These are phyloP conservation scores for Grantiella picta DNA, from an alignment of 2,113 vertebrate genomes.

Conservation along the genomic window DNA sequence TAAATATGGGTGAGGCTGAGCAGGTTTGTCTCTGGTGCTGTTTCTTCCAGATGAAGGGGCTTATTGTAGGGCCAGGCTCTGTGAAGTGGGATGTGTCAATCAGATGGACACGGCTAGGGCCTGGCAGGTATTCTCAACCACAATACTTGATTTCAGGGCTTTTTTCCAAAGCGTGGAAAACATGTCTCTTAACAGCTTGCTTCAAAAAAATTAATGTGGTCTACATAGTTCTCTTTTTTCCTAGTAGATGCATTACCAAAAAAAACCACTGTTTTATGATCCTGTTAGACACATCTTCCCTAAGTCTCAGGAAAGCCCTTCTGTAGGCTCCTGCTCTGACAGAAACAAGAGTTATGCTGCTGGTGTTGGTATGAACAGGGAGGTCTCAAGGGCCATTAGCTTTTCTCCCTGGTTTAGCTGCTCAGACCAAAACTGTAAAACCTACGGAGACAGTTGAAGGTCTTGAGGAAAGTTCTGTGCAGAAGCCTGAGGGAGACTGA, in stretches of 20 bases:
- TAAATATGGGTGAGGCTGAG: background rate
- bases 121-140: background rate
- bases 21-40: background rate
- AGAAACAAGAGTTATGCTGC: background rate
- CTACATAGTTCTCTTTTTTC: background rate
- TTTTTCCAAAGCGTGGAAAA: background rate
- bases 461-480: background rate
- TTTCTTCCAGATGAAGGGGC: background rate
- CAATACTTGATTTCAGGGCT: background rate
- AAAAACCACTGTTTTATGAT: background rate
- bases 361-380: background rate
- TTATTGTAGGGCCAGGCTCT: background rate
- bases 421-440: background rate
- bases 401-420: background rate
- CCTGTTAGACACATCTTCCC: background rate
- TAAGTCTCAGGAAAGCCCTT: background rate
- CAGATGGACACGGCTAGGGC: background rate
- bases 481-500: background rate
- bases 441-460: background rate
- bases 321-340: background rate
- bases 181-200: background rate
- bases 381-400: background rate
- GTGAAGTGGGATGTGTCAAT: background rate
- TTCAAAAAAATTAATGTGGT: background rate
- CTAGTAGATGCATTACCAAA: background rate